phyloP scores from a whole-genome alignment of 2,888 invertebrate species.

The Noctua fimbriata region DNA sequence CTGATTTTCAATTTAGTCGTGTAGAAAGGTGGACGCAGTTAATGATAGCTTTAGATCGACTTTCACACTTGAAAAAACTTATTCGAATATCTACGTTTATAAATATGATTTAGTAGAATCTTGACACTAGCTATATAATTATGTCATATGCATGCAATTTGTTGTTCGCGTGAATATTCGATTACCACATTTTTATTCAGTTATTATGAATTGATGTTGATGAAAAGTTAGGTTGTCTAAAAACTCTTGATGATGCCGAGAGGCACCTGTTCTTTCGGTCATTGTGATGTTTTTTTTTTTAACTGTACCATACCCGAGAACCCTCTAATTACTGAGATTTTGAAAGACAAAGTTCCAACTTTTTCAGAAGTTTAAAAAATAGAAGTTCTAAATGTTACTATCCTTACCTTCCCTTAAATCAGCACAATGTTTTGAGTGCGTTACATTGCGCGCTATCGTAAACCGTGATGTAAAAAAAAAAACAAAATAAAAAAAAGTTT shows the following conservation, averaged over 20 bases:
- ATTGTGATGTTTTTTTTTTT: neutral
- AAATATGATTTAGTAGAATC: neutral
- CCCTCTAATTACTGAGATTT: neutral
- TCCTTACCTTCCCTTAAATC: neutral
- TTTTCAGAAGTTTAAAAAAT: no score
- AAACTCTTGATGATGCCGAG: no score
- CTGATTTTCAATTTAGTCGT: conserved; percentile 48
- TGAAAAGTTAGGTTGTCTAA: neutral
- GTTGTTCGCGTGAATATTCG: neutral
- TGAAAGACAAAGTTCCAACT: neutral
- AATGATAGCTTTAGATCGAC: conserved; percentile 42
- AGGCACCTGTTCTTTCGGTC: no score
- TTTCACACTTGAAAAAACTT: conserved; percentile 46
- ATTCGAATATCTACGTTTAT: conserved; percentile 3
- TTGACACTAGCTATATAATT: neutral
- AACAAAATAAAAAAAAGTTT: neutral
- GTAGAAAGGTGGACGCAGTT: conserved; percentile 47
- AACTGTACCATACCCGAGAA: neutral
- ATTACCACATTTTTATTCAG: neutral
- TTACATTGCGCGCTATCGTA: neutral
- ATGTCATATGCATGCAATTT: neutral
- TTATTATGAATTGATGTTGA: neutral
- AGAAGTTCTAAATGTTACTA: neutral
- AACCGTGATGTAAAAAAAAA: neutral
- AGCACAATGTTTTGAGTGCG: no score